Conservation (phyloP, 2,888 invertebrate genomes). For the Cerastoderma edule region DNA sequence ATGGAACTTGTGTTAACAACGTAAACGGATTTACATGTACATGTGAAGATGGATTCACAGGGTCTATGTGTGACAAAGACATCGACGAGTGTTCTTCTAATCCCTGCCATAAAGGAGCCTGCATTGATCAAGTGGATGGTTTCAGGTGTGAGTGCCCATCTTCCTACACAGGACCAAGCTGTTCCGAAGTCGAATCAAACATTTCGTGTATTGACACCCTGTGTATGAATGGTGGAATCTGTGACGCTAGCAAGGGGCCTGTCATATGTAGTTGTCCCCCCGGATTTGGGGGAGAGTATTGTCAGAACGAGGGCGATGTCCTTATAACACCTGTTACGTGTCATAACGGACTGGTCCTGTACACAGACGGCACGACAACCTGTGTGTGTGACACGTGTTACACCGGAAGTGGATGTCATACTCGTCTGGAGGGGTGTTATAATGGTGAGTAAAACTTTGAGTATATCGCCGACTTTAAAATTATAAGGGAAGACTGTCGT, state of each 20-base stretch:
- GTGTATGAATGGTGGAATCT: background rate
- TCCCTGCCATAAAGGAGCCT: background rate
- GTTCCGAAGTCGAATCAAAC: background rate
- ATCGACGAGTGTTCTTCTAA: constrained; percentile 1
- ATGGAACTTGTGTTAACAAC: background rate
- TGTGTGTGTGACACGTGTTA: constrained; percentile 8
- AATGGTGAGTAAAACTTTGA: background rate
- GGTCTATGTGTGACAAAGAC: background rate
- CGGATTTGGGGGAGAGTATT: too few relatives aligned
- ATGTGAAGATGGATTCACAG: background rate
- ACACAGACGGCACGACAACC: background rate
- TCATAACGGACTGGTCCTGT: background rate
- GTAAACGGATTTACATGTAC: background rate
- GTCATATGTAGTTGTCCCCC: too few relatives aligned
- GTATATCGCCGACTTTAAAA: background rate
- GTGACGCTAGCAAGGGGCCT: too few relatives aligned
- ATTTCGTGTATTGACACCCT: background rate
- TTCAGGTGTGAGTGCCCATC: background rate
- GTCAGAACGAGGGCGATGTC: too few relatives aligned
- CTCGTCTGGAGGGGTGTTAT: background rate
- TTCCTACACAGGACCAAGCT: constrained; percentile 35
- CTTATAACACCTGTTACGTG: too few relatives aligned
- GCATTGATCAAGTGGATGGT: background rate
- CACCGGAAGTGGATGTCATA: constrained; percentile 6
- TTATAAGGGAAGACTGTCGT: background rate